These are phyloP conservation scores for Solenodon paradoxus DNA, from an alignment of 2,113 vertebrate genomes.

Conservation along the genomic window DNA sequence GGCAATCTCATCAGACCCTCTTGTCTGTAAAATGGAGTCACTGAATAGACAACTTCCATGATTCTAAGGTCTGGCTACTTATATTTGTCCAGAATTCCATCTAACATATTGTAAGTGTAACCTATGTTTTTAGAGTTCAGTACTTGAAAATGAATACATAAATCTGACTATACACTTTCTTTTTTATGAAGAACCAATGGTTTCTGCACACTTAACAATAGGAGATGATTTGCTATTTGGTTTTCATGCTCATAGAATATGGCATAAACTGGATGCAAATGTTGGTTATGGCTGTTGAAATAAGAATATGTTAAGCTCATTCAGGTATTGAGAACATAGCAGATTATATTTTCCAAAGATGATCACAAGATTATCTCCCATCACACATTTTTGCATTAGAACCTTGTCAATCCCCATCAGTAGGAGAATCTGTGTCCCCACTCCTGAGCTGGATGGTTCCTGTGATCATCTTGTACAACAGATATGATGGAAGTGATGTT, in stretches of 20 bases:
- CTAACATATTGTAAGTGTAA: not conserved
- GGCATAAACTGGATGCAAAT: not conserved
- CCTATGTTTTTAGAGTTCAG: not conserved
- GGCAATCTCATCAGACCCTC: not conserved
- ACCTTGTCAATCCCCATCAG: not conserved
- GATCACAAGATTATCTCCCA: not conserved
- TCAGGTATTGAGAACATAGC: not conserved
- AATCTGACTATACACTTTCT: not conserved
- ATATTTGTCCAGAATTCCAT: not conserved
- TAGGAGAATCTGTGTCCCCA: not conserved
- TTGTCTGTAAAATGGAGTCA: not conserved
- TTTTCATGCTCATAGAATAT: not conserved
- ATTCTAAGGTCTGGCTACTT: not conserved
- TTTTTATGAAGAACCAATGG: not conserved
- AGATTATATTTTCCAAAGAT: not conserved
- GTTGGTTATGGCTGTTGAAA: not conserved
- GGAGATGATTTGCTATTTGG: not conserved
- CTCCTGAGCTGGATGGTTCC: not conserved
- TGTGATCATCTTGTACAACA: not conserved
- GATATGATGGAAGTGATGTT: not conserved
- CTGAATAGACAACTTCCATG: not conserved
- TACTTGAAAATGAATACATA: not conserved
- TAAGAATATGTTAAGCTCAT: not conserved
- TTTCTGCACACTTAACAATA: not conserved
- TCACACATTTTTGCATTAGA: accelerated